Conservation (phyloP, 2,888 invertebrate species). For the Cryptocephalus primarius region DNA sequence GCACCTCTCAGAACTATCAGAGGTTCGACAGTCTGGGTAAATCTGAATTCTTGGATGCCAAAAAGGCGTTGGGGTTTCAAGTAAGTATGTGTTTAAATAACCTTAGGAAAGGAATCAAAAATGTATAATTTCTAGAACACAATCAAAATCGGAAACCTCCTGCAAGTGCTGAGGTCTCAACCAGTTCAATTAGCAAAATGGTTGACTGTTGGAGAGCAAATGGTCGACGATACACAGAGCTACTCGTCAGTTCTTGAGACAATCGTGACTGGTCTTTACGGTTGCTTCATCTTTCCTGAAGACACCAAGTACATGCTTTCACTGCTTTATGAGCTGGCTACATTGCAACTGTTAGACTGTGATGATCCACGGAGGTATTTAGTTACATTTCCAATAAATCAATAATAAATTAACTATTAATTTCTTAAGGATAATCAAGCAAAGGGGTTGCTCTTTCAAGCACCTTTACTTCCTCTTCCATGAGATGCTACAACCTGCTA, state of each 20-base stretch:
- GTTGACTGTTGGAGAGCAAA: slow-evolving; percentile 54
- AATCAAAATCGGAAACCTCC: slow-evolving; percentile 55
- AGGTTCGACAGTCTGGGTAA: slow-evolving; percentile 53
- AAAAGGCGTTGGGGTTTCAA: slow-evolving; percentile 76
- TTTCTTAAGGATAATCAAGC: slow-evolving; percentile 57
- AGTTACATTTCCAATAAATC: not conserved
- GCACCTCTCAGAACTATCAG: slow-evolving; percentile 65
- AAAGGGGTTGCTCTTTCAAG: slow-evolving; percentile 79
- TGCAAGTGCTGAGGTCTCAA: slow-evolving; percentile 55
- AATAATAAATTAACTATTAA: slow-evolving; percentile 2
- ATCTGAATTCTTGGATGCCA: slow-evolving; percentile 64
- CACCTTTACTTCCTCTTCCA: slow-evolving; percentile 78
- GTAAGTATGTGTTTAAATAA: slow-evolving; percentile 44
- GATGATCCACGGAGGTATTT: slow-evolving; percentile 52
- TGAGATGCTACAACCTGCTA: slow-evolving; percentile 82
- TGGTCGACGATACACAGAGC: slow-evolving; percentile 29
- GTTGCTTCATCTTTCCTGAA: slow-evolving; percentile 62
- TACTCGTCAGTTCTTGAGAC: slow-evolving; percentile 40
- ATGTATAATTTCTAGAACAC: slow-evolving; percentile 35
- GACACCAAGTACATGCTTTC: slow-evolving; percentile 59
- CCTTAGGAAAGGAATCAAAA: slow-evolving; percentile 31
- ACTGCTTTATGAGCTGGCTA: slow-evolving; percentile 55
- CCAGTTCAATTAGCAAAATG: slow-evolving; percentile 61
- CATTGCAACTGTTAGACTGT: slow-evolving; percentile 57
- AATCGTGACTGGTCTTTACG: slow-evolving; percentile 56